phyloP scores from a whole-genome alignment of 92 coral and sea anemone genomes.

The Epizoanthus illoricatus region DNA sequence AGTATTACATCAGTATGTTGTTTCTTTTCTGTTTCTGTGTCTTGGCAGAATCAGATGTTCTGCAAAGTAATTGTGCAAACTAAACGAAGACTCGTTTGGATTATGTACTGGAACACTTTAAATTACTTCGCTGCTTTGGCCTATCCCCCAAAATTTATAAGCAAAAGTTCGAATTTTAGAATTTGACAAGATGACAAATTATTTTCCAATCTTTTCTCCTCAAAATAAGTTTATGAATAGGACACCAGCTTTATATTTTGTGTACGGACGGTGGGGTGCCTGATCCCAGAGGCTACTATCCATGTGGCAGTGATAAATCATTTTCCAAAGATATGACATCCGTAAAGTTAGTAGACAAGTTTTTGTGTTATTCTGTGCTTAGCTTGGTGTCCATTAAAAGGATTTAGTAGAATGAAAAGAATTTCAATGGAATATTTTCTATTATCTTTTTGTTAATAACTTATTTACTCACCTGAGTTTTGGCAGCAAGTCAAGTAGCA shows the following conservation, averaged over 20 bases:
- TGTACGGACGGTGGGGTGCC: conserved; percentile 26
- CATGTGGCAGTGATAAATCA: conserved; percentile 39
- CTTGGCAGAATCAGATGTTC: not conserved
- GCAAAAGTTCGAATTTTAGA: not conserved
- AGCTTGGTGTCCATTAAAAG: not conserved
- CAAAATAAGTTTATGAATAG: conserved; percentile 23
- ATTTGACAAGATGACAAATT: conserved; percentile 44
- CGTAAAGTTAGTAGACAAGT: not conserved
- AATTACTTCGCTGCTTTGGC: not conserved
- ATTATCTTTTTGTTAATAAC: not conserved
- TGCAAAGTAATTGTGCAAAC: not conserved
- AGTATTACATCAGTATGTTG: not conserved
- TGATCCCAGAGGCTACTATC: conserved; percentile 15
- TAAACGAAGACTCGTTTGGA: not conserved
- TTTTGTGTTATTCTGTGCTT: not conserved
- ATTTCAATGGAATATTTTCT: not conserved
- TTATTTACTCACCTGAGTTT: not conserved
- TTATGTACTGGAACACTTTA: not conserved
- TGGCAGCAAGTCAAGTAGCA: not conserved
- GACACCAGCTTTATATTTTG: conserved; percentile 26
- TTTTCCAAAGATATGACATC: conserved; percentile 14
- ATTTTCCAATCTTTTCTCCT: conserved; percentile 17
- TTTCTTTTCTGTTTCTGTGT: conserved; percentile 22
- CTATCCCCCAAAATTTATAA: not conserved
- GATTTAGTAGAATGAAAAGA: too few relatives aligned